phyloP scores from a whole-genome alignment of 2,888 invertebrate genomes.

The Limulus polyphemus region DNA sequence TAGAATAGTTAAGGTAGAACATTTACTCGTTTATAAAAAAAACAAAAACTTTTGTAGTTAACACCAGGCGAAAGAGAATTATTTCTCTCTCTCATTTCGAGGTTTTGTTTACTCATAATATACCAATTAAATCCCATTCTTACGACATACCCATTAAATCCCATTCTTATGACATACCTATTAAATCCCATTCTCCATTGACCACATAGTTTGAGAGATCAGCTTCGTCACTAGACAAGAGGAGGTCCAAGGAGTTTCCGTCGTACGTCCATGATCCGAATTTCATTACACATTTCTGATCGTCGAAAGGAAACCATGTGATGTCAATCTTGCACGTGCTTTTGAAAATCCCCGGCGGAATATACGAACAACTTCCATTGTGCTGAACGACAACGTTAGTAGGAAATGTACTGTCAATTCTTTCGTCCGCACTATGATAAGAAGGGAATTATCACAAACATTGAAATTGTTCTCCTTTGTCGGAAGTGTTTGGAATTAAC shows the following conservation, averaged over 20 bases:
- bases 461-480: no score
- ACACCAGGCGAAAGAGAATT: no score
- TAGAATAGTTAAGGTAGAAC: no score
- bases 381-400: constrained; percentile 94
- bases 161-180: constrained; percentile 55
- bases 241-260: constrained; percentile 87
- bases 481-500: no score
- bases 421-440: constrained; percentile 78
- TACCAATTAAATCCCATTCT: no score
- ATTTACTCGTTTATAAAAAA: no score
- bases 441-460: not conserved
- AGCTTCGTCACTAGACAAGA: constrained; percentile 82
- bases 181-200: constrained; percentile 98
- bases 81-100: no score
- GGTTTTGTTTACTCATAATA: no score
- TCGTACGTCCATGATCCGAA: constrained; percentile 99
- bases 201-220: constrained; percentile 96
- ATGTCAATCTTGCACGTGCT: constrained; percentile 98
- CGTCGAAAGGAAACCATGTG: constrained; percentile 99
- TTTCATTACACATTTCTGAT: constrained; percentile 96
- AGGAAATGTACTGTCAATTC: constrained; percentile 96
- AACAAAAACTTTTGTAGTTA: no score
- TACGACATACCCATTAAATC: constrained; percentile 9
- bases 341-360: constrained; percentile 94
- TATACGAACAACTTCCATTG: constrained; percentile 89